Percentiles rank a stretch among this genome's conserved stretches.
These are phyloP conservation scores for Aromia moschata DNA, from an alignment of 2,888 invertebrate species.

Conservation along the genomic window DNA sequence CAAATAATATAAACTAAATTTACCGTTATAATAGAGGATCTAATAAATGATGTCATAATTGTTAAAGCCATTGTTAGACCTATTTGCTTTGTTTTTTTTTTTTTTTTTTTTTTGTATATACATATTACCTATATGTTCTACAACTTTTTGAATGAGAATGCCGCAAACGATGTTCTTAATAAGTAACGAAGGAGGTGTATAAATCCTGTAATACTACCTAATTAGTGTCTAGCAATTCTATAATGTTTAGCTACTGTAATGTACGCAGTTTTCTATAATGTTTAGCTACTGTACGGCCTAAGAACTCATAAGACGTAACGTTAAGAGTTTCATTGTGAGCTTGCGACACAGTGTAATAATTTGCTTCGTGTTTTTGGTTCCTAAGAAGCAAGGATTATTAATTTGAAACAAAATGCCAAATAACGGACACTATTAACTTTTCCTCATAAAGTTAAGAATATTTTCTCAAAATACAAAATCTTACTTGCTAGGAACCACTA, in stretches of 20 bases:
- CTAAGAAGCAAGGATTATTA: too few relatives aligned
- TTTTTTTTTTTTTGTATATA: too few relatives aligned
- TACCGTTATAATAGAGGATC: constrained; percentile 6
- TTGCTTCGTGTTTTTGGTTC: too few relatives aligned
- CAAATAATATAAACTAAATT: constrained; percentile 35
- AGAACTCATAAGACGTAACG: not conserved
- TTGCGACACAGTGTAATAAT: not conserved
- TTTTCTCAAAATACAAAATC: too few relatives aligned
- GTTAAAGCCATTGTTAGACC: too few relatives aligned
- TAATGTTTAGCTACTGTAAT: not conserved
- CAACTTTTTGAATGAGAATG: constrained; percentile 3
- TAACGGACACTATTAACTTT: too few relatives aligned
- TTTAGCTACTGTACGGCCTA: constrained; percentile 13
- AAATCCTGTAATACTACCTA: constrained; percentile 6
- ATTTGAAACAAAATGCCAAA: too few relatives aligned
- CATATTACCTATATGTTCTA: too few relatives aligned
- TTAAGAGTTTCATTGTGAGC: not conserved
- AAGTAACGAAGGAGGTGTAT: constrained; percentile 6
- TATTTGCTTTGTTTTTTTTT: too few relatives aligned
- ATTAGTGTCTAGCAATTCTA: constrained; percentile 14
- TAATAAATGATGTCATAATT: constrained; percentile 10
- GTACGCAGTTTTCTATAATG: not conserved
- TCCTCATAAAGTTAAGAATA: too few relatives aligned
- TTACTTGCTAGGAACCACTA: not conserved
- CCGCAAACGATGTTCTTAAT: constrained; percentile 21